A percentile compares a stretch with the other conserved stretches of the same genome.
phyloP scores from a whole-genome alignment of 30 jellyfish, hydroid and myxozoan species.

The Aurelia coerulea region DNA sequence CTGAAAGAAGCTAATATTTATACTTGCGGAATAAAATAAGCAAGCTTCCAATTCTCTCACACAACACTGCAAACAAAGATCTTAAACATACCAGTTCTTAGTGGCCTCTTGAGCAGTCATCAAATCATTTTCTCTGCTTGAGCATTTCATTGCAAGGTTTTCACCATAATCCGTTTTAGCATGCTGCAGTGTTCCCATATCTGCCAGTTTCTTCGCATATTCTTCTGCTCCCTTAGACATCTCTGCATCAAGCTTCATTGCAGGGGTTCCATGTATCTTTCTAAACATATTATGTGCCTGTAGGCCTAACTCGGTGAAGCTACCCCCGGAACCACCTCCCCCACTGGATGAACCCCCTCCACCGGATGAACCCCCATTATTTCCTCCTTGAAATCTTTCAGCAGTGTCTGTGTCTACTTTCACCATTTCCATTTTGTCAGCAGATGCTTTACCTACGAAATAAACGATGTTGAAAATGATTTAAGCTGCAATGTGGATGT shows the following conservation, averaged over 20 bases:
- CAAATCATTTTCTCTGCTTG: conserved; percentile 48
- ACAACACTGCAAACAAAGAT: too few species aligned
- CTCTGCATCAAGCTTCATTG: conserved; percentile 45
- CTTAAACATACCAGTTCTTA: conserved; percentile 74
- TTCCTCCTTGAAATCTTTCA: too few species aligned
- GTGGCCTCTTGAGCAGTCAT: conserved; percentile 97
- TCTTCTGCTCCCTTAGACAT: conserved; percentile 64
- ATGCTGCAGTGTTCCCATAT: conserved; percentile 42
- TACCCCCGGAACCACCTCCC: background rate
- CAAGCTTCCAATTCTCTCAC: too few species aligned
- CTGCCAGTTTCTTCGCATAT: conserved; percentile 82
- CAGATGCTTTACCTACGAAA: too few species aligned
- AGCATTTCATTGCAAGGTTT: conserved; percentile 87
- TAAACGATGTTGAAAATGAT: too few species aligned
- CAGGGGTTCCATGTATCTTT: conserved; percentile 62
- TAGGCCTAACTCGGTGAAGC: conserved; percentile 41
- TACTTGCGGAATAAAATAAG: too few species aligned
- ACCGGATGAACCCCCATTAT: too few species aligned
- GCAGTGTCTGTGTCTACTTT: too few species aligned
- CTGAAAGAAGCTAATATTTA: too few species aligned
- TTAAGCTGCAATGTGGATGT: too few species aligned
- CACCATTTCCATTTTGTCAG: too few species aligned
- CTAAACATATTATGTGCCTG: conserved; percentile 79
- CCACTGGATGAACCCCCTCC: too few species aligned
- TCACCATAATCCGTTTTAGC: conserved; percentile 79